Base-by-base conservation (phyloP, 64 coral and sea anemone species). In the Astreopora myriophthalma region DNA sequence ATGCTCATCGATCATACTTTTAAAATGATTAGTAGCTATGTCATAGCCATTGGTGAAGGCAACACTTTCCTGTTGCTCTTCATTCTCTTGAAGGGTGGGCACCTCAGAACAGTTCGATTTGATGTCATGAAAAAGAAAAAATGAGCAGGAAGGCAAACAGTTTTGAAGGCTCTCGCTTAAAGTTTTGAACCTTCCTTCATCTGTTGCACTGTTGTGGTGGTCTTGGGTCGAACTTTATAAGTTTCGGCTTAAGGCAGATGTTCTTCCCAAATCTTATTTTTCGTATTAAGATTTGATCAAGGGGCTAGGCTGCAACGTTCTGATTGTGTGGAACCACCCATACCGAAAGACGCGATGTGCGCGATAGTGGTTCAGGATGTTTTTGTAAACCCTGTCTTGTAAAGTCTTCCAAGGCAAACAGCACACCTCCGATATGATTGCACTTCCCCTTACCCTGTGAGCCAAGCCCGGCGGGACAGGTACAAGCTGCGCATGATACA, bases 71-170 rank as follows among this genome's bases (percentile, higher is more conserved):
- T 85, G 51, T 67, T 85, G 31, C 48, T 58, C 81, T 70, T 52
- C 42, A 40, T 52, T 92, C 35, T 52, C 76, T 73, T 60, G 78
- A 52, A 44, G n/a, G 34, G 73, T 75, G 38, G 73, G 38, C 19
- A 44, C 73, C 61, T 68, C 60, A 55, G 55, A 39, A 44, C 82
- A 74, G 11, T 85, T 92, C n/a, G 83, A 85, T 42, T 64, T n/a
- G 26, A 76, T 66, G 63, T 80, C 88, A 44, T 92, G 60, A 92
- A 92, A 92, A 68, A 92, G 81, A 25, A 85, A 76, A 49, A 92
- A 86, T 76, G 84, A 86, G 58, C 91, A 67, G 13, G 19, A 30
- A 64, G 91, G 60, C 40, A 92, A 9, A 49, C 91, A 87, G 51
- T 92, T 76, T 86, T 92, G 91, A 31, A 92, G 71, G 28, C 31